phyloP scores from a whole-genome alignment of 2,888 invertebrate species.

The Ceriagrion tenellum region DNA sequence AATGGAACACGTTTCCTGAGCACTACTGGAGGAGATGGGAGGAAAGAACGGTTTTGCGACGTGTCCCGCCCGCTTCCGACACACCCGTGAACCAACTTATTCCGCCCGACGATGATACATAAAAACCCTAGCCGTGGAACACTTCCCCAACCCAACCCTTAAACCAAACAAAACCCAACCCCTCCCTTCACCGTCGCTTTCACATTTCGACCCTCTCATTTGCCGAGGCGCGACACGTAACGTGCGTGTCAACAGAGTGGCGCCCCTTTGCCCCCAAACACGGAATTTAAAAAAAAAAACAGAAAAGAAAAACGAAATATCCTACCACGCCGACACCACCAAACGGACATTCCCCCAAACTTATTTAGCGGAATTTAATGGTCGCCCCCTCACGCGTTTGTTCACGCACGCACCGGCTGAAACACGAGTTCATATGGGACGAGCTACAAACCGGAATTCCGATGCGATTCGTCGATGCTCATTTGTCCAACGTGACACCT shows the following conservation, averaged over 20 bases:
- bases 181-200: not conserved
- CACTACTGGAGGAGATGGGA: not conserved
- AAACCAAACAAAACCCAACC: not conserved
- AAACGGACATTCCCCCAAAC: slow-evolving; percentile 2
- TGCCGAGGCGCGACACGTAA: slow-evolving; percentile 27
- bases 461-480: not conserved
- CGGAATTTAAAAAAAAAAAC: no score
- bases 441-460: not conserved
- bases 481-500: not conserved
- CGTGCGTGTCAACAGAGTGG: not conserved
- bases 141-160: not conserved
- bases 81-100: not conserved
- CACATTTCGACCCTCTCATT: not conserved
- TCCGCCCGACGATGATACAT: not conserved
- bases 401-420: not conserved
- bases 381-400: not conserved
- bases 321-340: not conserved
- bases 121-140: not conserved
- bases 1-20: not conserved
- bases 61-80: not conserved
- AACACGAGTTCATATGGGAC: no score
- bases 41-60: not conserved
- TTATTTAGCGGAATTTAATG: slow-evolving; percentile 36
- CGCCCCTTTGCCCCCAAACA: not conserved
- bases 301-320: not conserved